Evolutionary conservation across 2,797 vertebrate species (phyloP).

Genomic region (Macropodus opercularis): DNA sequence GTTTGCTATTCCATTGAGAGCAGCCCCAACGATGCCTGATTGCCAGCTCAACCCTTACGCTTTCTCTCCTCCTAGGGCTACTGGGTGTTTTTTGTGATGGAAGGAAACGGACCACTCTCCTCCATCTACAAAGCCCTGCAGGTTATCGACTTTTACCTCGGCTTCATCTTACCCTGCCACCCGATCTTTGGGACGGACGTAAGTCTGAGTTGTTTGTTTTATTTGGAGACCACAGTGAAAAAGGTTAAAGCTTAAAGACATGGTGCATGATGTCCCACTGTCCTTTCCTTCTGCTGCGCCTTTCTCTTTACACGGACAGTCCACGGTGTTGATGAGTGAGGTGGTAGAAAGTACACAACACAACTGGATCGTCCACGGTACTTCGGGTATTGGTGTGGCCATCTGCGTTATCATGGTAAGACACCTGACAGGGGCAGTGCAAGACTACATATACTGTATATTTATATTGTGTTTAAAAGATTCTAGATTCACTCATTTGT

Average conservation of each 20-base stretch:
- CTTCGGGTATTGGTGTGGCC: slow-evolving; percentile 64
- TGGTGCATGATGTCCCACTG: background rate
- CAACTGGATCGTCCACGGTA: slow-evolving; percentile 72
- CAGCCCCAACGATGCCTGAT: slow-evolving; percentile 25
- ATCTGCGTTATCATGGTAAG: slow-evolving; percentile 76
- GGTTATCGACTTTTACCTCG: slow-evolving; percentile 80
- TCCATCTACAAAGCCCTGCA: slow-evolving; percentile 89
- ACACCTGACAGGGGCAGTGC: background rate
- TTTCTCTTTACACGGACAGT: slow-evolving; percentile 48
- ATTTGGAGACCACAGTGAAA: background rate
- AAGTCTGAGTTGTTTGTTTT: slow-evolving; percentile 44
- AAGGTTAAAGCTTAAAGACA: background rate
- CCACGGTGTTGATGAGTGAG: slow-evolving; percentile 71
- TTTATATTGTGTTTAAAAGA: background rate
- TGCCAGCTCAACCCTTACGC: slow-evolving; percentile 13
- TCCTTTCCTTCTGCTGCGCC: slow-evolving; percentile 1
- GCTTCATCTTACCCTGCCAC: slow-evolving; percentile 70
- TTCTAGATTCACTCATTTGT: background rate
- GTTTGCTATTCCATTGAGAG: slow-evolving; percentile 37
- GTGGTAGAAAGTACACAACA: slow-evolving; percentile 66
- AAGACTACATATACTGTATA: background rate
- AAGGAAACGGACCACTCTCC: slow-evolving; percentile 85
- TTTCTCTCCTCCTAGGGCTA: slow-evolving; percentile 84
- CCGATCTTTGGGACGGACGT: slow-evolving; percentile 76
- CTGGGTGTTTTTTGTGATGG: slow-evolving; percentile 88